Evolutionary conservation across 2,888 invertebrate species (phyloP).

Genomic region (Megastigmus dorsalis): DNA sequence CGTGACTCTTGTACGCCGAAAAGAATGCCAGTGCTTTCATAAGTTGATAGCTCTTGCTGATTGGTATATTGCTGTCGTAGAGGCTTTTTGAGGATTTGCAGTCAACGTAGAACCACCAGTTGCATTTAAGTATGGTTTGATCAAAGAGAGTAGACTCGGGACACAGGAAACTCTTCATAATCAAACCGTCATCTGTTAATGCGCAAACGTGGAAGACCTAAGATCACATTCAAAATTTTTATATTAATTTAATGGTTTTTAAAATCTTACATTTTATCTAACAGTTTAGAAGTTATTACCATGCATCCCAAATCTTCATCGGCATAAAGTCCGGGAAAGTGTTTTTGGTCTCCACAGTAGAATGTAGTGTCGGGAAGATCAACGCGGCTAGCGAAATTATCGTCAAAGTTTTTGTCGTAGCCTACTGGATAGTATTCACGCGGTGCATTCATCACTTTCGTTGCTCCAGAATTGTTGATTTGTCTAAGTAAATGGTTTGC

Average conservation of each 20-base stretch:
- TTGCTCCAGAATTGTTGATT: constrained; percentile 64
- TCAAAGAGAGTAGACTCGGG: constrained; percentile 94
- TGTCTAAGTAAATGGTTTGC: constrained; percentile 6
- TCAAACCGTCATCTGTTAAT: constrained; percentile 89
- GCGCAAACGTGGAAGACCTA: constrained; percentile 95
- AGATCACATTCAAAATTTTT: constrained; percentile 57
- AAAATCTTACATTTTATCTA: neutral
- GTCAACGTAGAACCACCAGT: constrained; percentile 96
- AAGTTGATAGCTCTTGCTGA: constrained; percentile 92
- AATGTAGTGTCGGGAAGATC: constrained; percentile 89
- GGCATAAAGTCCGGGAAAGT: constrained; percentile 92
- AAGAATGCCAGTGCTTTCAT: constrained; percentile 94
- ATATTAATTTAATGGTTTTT: neutral
- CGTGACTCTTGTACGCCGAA: constrained; percentile 86
- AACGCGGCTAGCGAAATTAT: constrained; percentile 89
- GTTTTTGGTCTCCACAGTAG: constrained; percentile 91
- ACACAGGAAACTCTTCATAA: constrained; percentile 93
- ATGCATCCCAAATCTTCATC: constrained; percentile 92
- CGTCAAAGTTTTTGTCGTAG: constrained; percentile 92
- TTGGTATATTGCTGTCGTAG: constrained; percentile 92
- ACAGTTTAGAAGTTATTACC: constrained; percentile 76
- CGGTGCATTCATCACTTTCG: constrained; percentile 91
- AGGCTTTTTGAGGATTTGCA: constrained; percentile 87
- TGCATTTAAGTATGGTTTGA: constrained; percentile 92
- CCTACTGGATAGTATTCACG: constrained; percentile 91